A percentile compares a stretch with the other conserved stretches of the same genome.
phyloP scores from a whole-genome alignment of 2,888 invertebrate genomes.

The Trichacis sp. region DNA sequence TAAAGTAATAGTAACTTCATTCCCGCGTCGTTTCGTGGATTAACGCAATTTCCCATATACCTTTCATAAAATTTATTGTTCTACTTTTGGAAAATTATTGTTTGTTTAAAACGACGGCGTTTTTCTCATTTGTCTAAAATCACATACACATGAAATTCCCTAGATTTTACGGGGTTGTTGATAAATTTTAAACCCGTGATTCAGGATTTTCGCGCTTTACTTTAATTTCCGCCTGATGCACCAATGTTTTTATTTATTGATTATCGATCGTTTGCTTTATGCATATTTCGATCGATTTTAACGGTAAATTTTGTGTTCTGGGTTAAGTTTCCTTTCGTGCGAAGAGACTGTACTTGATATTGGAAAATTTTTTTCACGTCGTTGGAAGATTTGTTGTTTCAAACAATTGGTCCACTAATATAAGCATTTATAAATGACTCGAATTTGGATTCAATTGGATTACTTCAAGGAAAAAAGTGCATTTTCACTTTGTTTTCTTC shows the following conservation, averaged over 20 bases:
- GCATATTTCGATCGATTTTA: background rate
- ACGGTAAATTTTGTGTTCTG: background rate
- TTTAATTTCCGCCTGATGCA: constrained; percentile 2
- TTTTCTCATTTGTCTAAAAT: constrained; percentile 62
- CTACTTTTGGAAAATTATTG: constrained; percentile 14
- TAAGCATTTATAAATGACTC: too few species aligned
- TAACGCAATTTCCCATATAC: background rate
- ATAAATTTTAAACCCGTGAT: constrained; percentile 36
- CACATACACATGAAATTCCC: constrained; percentile 64
- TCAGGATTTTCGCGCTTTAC: constrained; percentile 38
- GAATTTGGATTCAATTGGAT: too few species aligned
- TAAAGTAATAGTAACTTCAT: constrained; percentile 66
- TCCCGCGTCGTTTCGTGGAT: constrained; percentile 51
- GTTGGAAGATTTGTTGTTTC: too few species aligned
- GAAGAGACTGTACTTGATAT: too few species aligned
- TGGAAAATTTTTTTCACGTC: too few species aligned
- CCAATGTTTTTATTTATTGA: constrained; percentile 18
- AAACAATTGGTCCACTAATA: too few species aligned
- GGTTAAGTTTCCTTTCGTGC: too few species aligned
- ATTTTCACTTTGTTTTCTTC: too few species aligned
- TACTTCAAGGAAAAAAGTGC: too few species aligned
- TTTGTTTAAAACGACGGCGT: constrained; percentile 46
- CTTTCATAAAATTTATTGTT: constrained; percentile 9
- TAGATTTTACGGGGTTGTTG: constrained; percentile 39
- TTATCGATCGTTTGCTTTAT: constrained; percentile 16